phyloP scores from a whole-genome alignment of 1,140 invertebrate genomes.

The Leptinotarsa texana region DNA sequence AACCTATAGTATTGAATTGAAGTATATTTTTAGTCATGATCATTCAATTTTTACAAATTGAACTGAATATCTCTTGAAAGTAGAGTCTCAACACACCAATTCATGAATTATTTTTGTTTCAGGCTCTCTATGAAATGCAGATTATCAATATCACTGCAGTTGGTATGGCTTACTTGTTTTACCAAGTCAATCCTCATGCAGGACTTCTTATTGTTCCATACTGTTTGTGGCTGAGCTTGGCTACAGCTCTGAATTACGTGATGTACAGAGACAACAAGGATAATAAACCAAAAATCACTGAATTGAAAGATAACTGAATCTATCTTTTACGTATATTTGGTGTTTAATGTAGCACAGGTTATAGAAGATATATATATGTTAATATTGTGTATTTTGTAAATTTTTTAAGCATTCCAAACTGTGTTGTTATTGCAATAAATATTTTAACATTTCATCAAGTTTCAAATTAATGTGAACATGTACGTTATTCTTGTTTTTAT shows the following conservation, averaged over 20 bases:
- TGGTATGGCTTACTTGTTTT: slow-evolving; percentile 68
- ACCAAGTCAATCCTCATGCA: slow-evolving; percentile 69
- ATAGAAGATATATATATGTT: neutral
- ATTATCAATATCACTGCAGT: slow-evolving; percentile 67
- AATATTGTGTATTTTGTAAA: neutral
- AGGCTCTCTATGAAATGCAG: slow-evolving; percentile 74
- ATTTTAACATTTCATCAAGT: neutral
- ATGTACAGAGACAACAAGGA: slow-evolving; percentile 69
- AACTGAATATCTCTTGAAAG: too few relatives aligned
- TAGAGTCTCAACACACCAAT: too few relatives aligned
- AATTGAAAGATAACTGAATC: slow-evolving; percentile 28
- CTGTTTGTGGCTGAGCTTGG: slow-evolving; percentile 75
- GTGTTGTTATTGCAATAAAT: neutral
- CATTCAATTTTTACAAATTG: too few relatives aligned
- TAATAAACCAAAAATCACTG: slow-evolving; percentile 35
- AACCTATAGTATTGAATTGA: too few relatives aligned
- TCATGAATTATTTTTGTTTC: slow-evolving; percentile 48
- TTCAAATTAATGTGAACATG: too few relatives aligned
- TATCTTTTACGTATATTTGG: neutral
- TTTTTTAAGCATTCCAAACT: neutral
- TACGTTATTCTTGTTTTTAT: too few relatives aligned
- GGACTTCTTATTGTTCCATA: slow-evolving; percentile 78
- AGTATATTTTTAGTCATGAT: too few relatives aligned
- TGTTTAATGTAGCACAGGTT: neutral
- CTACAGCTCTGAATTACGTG: slow-evolving; percentile 67